phyloP scores from a whole-genome alignment of 2,797 vertebrate species.

The Acanthurus tractus region DNA sequence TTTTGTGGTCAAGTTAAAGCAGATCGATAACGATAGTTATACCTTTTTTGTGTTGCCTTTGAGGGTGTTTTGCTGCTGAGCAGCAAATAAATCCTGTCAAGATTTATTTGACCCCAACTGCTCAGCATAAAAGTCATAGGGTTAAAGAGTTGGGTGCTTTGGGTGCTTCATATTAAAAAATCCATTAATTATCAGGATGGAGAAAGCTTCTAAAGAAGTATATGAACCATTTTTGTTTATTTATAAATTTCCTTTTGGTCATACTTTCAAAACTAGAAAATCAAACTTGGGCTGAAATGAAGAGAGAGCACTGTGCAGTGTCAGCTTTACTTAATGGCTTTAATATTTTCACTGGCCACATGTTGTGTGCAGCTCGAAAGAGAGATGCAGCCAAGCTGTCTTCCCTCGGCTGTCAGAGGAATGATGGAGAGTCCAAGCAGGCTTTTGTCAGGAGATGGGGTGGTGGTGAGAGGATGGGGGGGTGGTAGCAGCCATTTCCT shows the following conservation, averaged over 20 bases:
- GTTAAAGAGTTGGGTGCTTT: not conserved
- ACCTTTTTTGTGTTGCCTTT: not conserved
- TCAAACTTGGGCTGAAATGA: constrained; percentile 1
- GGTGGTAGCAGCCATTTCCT: constrained; percentile 79
- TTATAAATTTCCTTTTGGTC: not conserved
- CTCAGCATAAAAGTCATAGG: not conserved
- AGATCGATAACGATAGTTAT: not conserved
- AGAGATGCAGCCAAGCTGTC: constrained; percentile 74
- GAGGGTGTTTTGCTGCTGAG: not conserved
- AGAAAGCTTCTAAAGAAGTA: not conserved
- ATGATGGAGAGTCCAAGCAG: constrained; percentile 78
- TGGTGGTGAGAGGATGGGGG: constrained; percentile 2
- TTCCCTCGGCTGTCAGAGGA: constrained; percentile 68
- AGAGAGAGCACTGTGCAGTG: constrained; percentile 3
- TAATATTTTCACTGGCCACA: constrained; percentile 48
- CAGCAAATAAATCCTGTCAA: not conserved
- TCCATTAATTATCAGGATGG: not conserved
- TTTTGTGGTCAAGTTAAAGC: not conserved
- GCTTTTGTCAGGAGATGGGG: constrained; percentile 78
- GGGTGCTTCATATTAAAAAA: not conserved
- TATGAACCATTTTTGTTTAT: not conserved
- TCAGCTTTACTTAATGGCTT: constrained; percentile 23
- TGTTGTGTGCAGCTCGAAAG: constrained; percentile 50
- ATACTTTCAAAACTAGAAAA: constrained; percentile 5
- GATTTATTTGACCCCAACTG: not conserved